Evolutionary conservation across 2,797 vertebrate species (phyloP).

Genomic region (Sphenopsis melanotis): DNA sequence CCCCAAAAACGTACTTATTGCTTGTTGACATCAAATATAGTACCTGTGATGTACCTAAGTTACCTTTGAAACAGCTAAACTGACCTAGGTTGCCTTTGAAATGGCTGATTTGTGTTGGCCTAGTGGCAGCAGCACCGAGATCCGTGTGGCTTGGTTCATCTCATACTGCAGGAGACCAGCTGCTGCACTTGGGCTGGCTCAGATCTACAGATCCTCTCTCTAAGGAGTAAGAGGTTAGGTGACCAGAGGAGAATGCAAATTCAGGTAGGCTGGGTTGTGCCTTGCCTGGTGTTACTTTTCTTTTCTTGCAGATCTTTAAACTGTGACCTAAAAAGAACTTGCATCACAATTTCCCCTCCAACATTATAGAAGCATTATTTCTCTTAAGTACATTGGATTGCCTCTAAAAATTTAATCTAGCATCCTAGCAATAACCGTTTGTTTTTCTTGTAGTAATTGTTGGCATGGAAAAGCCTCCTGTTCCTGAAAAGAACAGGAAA

Average conservation of each 20-base stretch:
- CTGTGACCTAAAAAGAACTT: background rate
- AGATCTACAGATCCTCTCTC: background rate
- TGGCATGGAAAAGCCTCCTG: background rate
- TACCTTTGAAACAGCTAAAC: background rate
- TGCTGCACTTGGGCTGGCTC: background rate
- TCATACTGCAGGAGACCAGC: background rate
- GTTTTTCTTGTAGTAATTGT: background rate
- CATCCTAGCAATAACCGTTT: background rate
- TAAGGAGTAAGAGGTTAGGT: background rate
- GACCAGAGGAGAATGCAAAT: background rate
- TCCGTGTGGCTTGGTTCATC: background rate
- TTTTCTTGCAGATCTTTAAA: background rate
- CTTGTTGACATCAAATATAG: background rate
- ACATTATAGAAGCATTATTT: background rate
- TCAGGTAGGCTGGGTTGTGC: background rate
- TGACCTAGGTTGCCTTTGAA: background rate
- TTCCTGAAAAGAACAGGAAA: background rate
- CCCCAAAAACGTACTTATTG: background rate
- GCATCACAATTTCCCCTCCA: background rate
- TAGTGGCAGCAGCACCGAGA: background rate
- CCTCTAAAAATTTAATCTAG: background rate
- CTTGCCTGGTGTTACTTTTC: background rate
- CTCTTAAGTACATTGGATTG: background rate
- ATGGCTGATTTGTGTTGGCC: background rate
- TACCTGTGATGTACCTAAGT: background rate